Conservation (phyloP, 2,113 vertebrate genomes). For the Oncorhynchus tshawytscha region DNA sequence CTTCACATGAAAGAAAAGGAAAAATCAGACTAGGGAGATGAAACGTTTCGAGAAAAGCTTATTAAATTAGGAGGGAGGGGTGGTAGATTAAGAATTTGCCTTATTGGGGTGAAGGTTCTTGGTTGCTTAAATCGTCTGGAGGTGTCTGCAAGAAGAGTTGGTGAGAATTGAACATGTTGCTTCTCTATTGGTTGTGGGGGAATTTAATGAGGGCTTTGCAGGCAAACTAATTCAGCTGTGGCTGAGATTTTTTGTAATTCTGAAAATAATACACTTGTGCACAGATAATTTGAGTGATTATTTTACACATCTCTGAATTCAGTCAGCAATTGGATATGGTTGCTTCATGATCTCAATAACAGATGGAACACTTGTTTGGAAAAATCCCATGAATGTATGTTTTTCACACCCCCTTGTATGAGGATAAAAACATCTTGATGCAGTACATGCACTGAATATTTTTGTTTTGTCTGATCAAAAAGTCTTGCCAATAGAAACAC, state of each 20-base stretch:
- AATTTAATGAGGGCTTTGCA: constrained; percentile 9
- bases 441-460: constrained; percentile 70
- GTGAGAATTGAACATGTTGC: constrained; percentile 28
- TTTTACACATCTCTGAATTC: constrained; percentile 26
- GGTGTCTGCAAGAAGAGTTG: constrained; percentile 27
- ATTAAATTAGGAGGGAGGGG: not conserved
- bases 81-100: not conserved
- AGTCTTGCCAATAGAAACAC: constrained; percentile 39
- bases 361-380: constrained; percentile 29
- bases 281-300: too few species aligned
- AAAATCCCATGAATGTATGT: constrained; percentile 13
- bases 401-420: constrained; percentile 10
- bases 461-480: constrained; percentile 34
- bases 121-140: constrained; percentile 29
- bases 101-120: constrained; percentile 21
- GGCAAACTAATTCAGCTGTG: constrained; percentile 27
- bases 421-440: constrained; percentile 19
- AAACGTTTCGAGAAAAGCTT: not conserved
- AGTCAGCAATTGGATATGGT: constrained; percentile 42
- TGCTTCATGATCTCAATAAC: constrained; percentile 34
- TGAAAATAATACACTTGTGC: constrained; percentile 16
- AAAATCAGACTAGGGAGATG: constrained; percentile 84
- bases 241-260: constrained; percentile 10
- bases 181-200: constrained; percentile 29
- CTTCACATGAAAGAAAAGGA: constrained; percentile 99